Conservation (phyloP, 2,797 vertebrate species). For the Sebastes nivosus region DNA sequence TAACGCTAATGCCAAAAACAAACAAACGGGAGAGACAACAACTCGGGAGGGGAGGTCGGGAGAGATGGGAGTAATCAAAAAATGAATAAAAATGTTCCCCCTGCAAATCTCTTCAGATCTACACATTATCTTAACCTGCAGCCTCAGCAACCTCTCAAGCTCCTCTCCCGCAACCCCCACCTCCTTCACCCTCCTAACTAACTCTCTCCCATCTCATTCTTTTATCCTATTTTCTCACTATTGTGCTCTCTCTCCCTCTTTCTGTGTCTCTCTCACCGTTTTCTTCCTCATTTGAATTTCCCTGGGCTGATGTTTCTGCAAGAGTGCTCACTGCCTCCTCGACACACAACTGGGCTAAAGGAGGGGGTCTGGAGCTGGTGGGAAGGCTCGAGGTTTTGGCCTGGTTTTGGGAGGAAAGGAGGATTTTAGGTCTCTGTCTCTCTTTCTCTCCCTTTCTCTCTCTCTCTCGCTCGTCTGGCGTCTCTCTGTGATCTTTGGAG, state of each 20-base stretch:
- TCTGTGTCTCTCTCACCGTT: slow-evolving; percentile 69
- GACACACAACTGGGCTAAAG: slow-evolving; percentile 73
- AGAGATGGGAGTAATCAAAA: slow-evolving; percentile 83
- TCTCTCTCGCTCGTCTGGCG: slow-evolving; percentile 66
- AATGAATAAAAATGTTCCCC: slow-evolving; percentile 89
- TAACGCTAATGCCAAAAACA: slow-evolving; percentile 80
- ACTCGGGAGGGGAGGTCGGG: slow-evolving; percentile 62
- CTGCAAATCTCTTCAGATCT: slow-evolving; percentile 86
- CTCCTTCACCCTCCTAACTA: slow-evolving; percentile 56
- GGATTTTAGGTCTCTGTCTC: slow-evolving; percentile 70
- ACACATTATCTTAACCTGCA: slow-evolving; percentile 86
- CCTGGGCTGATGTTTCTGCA: slow-evolving; percentile 97
- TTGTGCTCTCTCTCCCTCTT: slow-evolving; percentile 75
- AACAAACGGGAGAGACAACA: slow-evolving; percentile 81
- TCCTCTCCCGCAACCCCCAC: slow-evolving; percentile 34
- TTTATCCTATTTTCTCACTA: slow-evolving; percentile 84
- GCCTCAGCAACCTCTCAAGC: slow-evolving; percentile 82
- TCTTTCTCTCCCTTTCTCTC: slow-evolving; percentile 40
- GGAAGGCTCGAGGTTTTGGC: slow-evolving; percentile 75
- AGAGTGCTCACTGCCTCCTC: slow-evolving; percentile 88
- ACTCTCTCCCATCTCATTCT: slow-evolving; percentile 74
- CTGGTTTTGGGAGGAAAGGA: slow-evolving; percentile 71
- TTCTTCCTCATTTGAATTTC: slow-evolving; percentile 92
- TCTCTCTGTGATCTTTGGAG: slow-evolving; percentile 87
- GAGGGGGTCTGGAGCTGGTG: slow-evolving; percentile 72